Base-by-base conservation (phyloP, 2,797 vertebrate genomes). In the Schizopygopsis pylzovi region DNA sequence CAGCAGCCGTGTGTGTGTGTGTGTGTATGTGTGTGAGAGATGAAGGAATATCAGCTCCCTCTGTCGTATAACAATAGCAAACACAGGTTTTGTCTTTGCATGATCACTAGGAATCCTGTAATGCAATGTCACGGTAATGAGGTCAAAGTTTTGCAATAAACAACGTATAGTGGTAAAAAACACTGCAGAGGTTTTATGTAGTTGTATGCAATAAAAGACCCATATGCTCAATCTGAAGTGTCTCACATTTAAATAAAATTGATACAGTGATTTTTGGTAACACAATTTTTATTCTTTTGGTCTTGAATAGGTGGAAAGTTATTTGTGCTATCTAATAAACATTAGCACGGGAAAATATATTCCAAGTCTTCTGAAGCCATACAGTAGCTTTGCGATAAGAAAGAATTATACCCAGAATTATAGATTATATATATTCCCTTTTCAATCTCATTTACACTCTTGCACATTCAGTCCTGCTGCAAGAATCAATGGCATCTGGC, bases 1-100 rank as follows among this genome's bases (percentile, higher is more conserved):
- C 79, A 86, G 81, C 86, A 78, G 37, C 77, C 77, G 11, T 70
- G 37, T 88, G 79, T 45, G 79, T 81, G 83, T 63, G 77, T 73
- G 80, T 85, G 75, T 65, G 82, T 77, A 67, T 71, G 71, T 81
- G 73, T 87, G 71, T 41, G 79, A 52, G 68, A 75, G 59, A 67
- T 68, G 39, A 37, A 63, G 37, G 63, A 77, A 45, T 81, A 85
- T 82, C 68, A 88, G 56, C 59, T 78, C 54, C 37, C 80, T 83
- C 54, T 89, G 70, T 84, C 47, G 54, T 81, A 63, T 72, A 28
- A 82, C 18, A 77, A 56, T 18, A 86, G 49, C 49, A 37, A 78
- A 47, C 56, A 70, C 9, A 1, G 33, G 45, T 70, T 63, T 85
- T 28, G 11, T 71, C 16, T 56, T 33, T 20, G 45, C 75, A 37